Evolutionary conservation across 1,140 invertebrate species (phyloP), one percentile per base, ranked within the genome.

Genomic region (Sminthurinus signatus): DNA sequence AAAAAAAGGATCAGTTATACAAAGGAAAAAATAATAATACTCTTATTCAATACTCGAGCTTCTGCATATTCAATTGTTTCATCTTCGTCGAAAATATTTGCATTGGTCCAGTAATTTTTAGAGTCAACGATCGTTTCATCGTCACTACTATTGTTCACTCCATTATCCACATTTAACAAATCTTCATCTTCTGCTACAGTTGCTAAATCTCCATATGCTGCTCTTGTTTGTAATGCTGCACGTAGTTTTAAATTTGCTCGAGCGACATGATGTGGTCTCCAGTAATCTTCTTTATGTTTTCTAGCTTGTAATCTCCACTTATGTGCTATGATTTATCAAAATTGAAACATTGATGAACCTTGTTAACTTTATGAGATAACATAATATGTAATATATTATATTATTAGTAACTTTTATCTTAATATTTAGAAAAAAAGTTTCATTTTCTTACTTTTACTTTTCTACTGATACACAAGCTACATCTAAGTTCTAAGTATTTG

Each of bases 181-280:
- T 57, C 43, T 27, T 57, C 62, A 32, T 28, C 62, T 44, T 62
- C 59, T 46, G 14, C 43, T n/a, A 56, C 25, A 3, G 63, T 23
- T 17, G 62, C 61, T 3, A 59, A 46, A 43, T 39, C 21, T 12
- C 21, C 23, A n/a, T 60, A 62, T 12, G 48, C 14, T 4, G 64
- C 36, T 28, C 51, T 57, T 10, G 50, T 51, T 19, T 46, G 43
- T 14, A 54, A 21, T 0, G 60, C 23, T 32, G 61, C 36, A 29
- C 61, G 25, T 27, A 63, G 29, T 36, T 21, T 21, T 1, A 25
- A 19, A 56, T 63, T 55, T 0, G 52, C 61, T 36, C 54, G 39
- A 14, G 54, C 17, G 17, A 63, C 43, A 21, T 56, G 23, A 19
- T 27, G 21, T 31, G 54, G 29, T 5, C 14, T 10, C 50, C 50